Percentiles rank a stretch among this genome's conserved stretches.
phyloP scores from a whole-genome alignment of 2,797 vertebrate species.

The Brotogeris chrysoptera region DNA sequence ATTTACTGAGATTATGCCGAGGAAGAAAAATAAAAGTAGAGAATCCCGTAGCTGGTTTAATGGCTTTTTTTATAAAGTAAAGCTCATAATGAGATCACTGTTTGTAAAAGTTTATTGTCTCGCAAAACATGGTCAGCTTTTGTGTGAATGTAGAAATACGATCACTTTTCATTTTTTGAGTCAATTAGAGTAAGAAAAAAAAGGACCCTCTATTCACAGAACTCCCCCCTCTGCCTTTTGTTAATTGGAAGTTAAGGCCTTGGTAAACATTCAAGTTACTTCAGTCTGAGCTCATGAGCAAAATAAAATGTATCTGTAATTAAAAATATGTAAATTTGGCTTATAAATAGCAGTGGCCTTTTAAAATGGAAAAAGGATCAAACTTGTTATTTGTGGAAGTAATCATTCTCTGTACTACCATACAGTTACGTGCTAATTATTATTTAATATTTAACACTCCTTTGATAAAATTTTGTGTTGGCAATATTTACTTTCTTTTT shows the following conservation, averaged over 20 bases:
- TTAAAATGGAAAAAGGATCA: neutral
- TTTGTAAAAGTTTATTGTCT: constrained; percentile 44
- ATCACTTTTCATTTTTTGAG: constrained; percentile 15
- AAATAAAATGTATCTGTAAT: neutral
- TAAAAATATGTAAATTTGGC: constrained; percentile 19
- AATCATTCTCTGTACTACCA: neutral
- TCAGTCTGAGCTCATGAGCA: neutral
- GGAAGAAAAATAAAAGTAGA: constrained; percentile 8
- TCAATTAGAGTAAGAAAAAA: neutral
- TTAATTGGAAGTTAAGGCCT: constrained; percentile 21
- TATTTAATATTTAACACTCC: neutral
- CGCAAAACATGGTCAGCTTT: neutral
- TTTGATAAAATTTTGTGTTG: neutral
- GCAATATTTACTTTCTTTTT: neutral
- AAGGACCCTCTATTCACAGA: neutral
- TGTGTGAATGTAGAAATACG: constrained; percentile 14
- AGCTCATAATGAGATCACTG: constrained; percentile 16
- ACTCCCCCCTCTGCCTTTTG: neutral
- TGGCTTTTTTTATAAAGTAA: constrained; percentile 10
- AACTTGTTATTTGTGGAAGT: neutral
- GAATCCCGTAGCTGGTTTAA: neutral
- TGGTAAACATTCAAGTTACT: neutral
- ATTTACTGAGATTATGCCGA: constrained; percentile 1
- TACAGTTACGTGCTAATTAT: neutral
- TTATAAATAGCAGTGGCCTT: neutral